Evolutionary conservation across 2,797 vertebrate species (phyloP).

Genomic region (Chelon labrosus): DNA sequence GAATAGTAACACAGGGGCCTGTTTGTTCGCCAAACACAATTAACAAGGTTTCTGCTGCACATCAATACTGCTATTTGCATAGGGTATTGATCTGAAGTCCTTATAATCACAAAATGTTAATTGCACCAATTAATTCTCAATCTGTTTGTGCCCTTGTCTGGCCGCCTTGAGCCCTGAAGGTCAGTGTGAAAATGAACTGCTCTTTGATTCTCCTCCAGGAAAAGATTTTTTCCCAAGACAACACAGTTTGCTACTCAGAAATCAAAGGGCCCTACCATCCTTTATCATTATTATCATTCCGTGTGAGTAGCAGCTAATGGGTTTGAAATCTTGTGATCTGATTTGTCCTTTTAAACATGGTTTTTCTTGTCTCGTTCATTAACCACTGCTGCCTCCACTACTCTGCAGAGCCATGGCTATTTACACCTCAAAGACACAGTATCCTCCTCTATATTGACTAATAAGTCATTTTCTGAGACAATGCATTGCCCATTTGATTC

Average conservation of each 20-base stretch:
- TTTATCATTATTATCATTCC: conserved; percentile 88
- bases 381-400: conserved; percentile 72
- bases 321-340: conserved; percentile 89
- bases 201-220: conserved; percentile 85
- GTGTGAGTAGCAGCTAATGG: conserved; percentile 85
- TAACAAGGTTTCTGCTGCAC: conserved; percentile 88
- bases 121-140: conserved; percentile 99
- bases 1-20: conserved; percentile 83
- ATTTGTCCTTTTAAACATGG: conserved; percentile 88
- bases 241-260: conserved; percentile 80
- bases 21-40: conserved; percentile 87
- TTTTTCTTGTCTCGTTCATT: conserved; percentile 87
- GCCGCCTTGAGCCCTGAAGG: conserved; percentile 91
- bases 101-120: conserved; percentile 99
- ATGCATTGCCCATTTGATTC: conserved; percentile 80
- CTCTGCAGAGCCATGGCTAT: conserved; percentile 69
- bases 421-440: conserved; percentile 82
- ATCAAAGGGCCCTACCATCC: conserved; percentile 80
- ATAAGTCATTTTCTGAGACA: conserved; percentile 83
- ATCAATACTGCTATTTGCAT: conserved; percentile 95
- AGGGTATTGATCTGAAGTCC: conserved; percentile 94
- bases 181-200: conserved; percentile 91
- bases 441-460: conserved; percentile 83
- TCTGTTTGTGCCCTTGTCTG: conserved; percentile 92
- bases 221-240: conserved; percentile 85